Evolutionary conservation across 1,140 invertebrate genomes (phyloP).

Genomic region (Pteromalus puparum): DNA sequence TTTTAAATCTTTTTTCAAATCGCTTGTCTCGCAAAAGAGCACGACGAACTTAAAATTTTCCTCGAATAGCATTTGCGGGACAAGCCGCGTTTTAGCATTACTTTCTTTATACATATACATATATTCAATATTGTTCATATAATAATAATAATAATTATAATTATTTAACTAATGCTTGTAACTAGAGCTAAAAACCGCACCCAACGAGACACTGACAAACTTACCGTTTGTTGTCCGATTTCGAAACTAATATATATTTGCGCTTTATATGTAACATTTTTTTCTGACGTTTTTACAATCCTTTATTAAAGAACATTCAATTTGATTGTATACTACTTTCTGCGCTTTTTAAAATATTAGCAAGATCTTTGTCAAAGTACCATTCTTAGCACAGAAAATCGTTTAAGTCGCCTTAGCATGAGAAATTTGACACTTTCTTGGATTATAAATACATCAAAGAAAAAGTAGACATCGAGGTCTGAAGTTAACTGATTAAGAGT

Average conservation of each 20-base stretch:
- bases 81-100: constrained; percentile 32
- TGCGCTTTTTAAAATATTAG: neutral
- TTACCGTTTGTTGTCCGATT: constrained; percentile 46
- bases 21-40: constrained; percentile 49
- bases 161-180: constrained; percentile 60
- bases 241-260: constrained; percentile 44
- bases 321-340: neutral
- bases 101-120: constrained; percentile 52
- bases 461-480: neutral
- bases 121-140: constrained; percentile 60
- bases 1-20: constrained; percentile 52
- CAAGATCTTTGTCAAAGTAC: neutral
- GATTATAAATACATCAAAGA: neutral
- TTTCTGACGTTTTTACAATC: neutral
- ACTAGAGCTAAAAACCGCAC: constrained; percentile 60
- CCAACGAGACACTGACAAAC: constrained; percentile 60
- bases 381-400: neutral
- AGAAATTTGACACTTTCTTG: neutral
- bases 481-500: neutral
- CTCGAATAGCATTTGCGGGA: constrained; percentile 31
- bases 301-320: neutral
- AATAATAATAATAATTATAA: constrained; percentile 47
- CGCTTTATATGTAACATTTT: neutral
- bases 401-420: neutral
- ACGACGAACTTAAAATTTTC: constrained; percentile 33